Conservation (phyloP, 2,888 invertebrate species). For the Scaptomyza parva region DNA sequence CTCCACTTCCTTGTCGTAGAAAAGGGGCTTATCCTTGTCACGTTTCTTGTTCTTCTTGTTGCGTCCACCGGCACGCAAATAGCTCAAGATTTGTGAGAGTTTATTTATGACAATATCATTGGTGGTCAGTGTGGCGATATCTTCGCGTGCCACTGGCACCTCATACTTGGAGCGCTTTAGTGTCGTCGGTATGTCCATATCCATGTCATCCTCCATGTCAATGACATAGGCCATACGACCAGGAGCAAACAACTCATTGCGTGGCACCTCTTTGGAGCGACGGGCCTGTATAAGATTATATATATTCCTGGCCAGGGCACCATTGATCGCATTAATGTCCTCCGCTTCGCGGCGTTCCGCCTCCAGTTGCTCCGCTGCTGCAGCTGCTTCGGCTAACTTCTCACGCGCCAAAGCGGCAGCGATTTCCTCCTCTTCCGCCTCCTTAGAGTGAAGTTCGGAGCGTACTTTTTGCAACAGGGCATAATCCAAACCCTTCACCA, state of each 20-base stretch:
- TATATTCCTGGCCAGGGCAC: slow-evolving; percentile 90
- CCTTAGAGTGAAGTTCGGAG: slow-evolving; percentile 93
- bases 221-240: slow-evolving; percentile 99
- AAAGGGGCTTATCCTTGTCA: slow-evolving; percentile 84
- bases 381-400: slow-evolving; percentile 79
- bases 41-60: slow-evolving; percentile 91
- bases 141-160: slow-evolving; percentile 89
- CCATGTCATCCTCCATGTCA: slow-evolving; percentile 95
- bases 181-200: slow-evolving; percentile 98
- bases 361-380: slow-evolving; percentile 84
- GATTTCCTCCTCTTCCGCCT: slow-evolving; percentile 91
- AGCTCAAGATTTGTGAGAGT: slow-evolving; percentile 97
- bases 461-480: slow-evolving; percentile 96
- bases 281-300: slow-evolving; percentile 85
- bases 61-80: slow-evolving; percentile 94
- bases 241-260: slow-evolving; percentile 96
- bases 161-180: slow-evolving; percentile 96
- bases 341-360: slow-evolving; percentile 88
- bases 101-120: slow-evolving; percentile 97
- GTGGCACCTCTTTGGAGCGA: slow-evolving; percentile 90
- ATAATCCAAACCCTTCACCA: slow-evolving; percentile 98
- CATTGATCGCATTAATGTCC: slow-evolving; percentile 89
- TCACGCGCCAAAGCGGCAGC: slow-evolving; percentile 87
- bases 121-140: slow-evolving; percentile 88
- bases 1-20: slow-evolving; percentile 82